Percentiles rank a stretch among this genome's conserved stretches.
phyloP scores from a whole-genome alignment of 2,888 invertebrate genomes.

The Pasiphila rectangulata region DNA sequence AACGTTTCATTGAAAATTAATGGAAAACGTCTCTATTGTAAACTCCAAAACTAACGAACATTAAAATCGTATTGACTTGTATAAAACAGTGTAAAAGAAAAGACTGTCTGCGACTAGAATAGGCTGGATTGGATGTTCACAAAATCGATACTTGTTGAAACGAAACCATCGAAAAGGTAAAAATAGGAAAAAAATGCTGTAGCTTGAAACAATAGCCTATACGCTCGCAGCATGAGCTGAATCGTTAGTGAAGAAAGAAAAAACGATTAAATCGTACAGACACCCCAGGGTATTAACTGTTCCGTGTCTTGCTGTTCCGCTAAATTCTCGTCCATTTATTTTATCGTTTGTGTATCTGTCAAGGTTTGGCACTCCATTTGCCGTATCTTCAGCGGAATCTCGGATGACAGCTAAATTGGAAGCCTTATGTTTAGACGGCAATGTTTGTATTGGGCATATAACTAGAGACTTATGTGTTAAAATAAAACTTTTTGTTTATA shows the following conservation, averaged over 20 bases:
- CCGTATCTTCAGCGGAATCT: constrained; percentile 25
- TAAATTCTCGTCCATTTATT: constrained; percentile 35
- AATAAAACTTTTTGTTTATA: too few species aligned
- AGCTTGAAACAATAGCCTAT: constrained; percentile 55
- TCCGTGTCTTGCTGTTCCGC: constrained; percentile 42
- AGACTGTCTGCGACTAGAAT: background rate
- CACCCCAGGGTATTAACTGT: constrained; percentile 30
- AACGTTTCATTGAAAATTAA: too few species aligned
- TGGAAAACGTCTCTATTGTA: too few species aligned
- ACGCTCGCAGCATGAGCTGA: constrained; percentile 57
- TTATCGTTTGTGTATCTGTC: constrained; percentile 31
- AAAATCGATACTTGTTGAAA: constrained; percentile 48
- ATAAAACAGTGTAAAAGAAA: background rate
- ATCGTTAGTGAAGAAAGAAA: constrained; percentile 58
- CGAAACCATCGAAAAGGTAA: constrained; percentile 42
- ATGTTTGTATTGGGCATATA: too few species aligned
- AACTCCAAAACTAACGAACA: background rate
- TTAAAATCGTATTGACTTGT: background rate
- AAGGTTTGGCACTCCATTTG: constrained; percentile 32
- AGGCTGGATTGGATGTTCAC: constrained; percentile 17
- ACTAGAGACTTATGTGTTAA: too few species aligned
- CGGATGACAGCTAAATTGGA: constrained; percentile 28
- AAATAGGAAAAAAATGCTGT: constrained; percentile 45
- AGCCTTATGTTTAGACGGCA: constrained; percentile 24
- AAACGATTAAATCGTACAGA: constrained; percentile 45